Base-by-base conservation (phyloP, 2,113 vertebrate species). In the Myotis davidii region DNA sequence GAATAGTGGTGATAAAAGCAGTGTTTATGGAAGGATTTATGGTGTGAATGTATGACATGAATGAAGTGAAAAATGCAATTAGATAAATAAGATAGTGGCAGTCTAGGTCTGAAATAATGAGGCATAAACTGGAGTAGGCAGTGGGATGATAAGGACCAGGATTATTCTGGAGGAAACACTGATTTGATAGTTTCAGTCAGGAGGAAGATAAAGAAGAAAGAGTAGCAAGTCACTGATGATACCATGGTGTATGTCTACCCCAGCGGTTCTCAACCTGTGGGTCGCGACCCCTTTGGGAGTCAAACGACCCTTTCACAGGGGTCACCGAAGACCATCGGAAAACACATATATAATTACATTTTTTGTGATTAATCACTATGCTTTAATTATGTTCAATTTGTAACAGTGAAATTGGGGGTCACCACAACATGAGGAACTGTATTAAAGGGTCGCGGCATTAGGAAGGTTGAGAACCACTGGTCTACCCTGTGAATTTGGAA, bases 121-220 rank as follows among this genome's bases (percentile, higher is more conserved):
- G n/a, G 25, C 16, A 25, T 52, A 78, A 70, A 2, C 42, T 79
- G 64, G 67, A 23, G 13, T 77, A 23, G 34, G 45, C 23, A 54
- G 42, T 69, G 42, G 48, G 56, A 69, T 85, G 42, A 72, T 54
- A 70, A 83, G 14, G 12, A 27, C 76, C 67, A 90, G 54, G 48
- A 54, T 32, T 5, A 23, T 29, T 83, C 16, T 67, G 61, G 92
- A 42, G 27, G 56, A 93, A 77, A 64, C 37, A 42, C 45, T 67
- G 37, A 72, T 93, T 29, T 54, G 32, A 18, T 70, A 76, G n/a
- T 74, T 73, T 79, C 64, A 64, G 25, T 85, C 6, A 86, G 78
- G 73, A 95, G 85, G 85, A 95, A 1, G 91, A 83, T 65, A 74
- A 90, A 85, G 82, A 94, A 93, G 65, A 70, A 84, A 90, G 42